Conservation (phyloP, 2,113 vertebrate genomes). For the Bubalus kerabau region DNA sequence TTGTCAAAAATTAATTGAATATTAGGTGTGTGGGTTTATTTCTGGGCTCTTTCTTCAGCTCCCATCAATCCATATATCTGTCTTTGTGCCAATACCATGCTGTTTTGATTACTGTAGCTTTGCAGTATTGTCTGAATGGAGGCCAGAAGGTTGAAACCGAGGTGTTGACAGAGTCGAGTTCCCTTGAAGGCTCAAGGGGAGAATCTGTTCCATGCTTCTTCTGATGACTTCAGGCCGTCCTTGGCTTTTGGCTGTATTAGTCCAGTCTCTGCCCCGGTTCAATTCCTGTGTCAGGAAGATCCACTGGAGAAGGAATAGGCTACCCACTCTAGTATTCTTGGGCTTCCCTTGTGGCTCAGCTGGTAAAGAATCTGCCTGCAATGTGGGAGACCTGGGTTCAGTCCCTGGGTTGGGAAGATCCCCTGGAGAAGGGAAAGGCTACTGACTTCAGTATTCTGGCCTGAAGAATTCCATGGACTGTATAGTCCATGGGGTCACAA, state of each 20-base stretch:
- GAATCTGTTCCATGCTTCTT: background rate
- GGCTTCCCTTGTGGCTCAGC: background rate
- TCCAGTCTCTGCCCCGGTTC: background rate
- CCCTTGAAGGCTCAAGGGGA: background rate
- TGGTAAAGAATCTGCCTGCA: background rate
- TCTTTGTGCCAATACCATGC: background rate
- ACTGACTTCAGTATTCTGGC: background rate
- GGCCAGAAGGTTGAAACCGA: background rate
- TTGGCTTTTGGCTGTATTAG: background rate
- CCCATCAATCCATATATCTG: background rate
- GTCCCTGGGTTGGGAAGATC: background rate
- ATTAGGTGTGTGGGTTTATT: background rate
- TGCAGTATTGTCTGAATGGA: background rate
- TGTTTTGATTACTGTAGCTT: background rate
- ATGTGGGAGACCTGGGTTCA: background rate
- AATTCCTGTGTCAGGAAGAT: background rate
- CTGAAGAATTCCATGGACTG: background rate
- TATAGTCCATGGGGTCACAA: background rate
- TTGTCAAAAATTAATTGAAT: background rate
- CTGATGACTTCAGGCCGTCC: background rate
- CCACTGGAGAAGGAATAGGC: background rate
- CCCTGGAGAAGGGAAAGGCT: background rate
- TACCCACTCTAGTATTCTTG: background rate
- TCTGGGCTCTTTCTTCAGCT: background rate
- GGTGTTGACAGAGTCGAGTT: fast-evolving